phyloP scores from a whole-genome alignment of 2,888 invertebrate genomes.

The Chymomyza procnemis region DNA sequence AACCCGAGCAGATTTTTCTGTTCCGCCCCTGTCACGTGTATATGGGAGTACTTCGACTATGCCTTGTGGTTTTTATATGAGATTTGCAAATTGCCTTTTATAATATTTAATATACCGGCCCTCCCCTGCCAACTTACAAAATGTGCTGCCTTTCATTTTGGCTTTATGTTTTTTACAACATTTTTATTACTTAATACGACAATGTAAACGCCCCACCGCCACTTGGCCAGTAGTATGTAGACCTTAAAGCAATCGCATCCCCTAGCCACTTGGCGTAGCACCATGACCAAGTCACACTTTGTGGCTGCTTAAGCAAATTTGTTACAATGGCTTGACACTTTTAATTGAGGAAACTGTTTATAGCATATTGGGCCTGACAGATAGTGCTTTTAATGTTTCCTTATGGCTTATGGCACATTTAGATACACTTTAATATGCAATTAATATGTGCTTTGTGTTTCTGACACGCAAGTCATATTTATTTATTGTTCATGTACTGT shows the following conservation, averaged over 20 bases:
- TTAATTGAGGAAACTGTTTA: slow-evolving; percentile 49
- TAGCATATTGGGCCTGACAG: slow-evolving; percentile 19
- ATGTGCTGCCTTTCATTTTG: slow-evolving; percentile 44
- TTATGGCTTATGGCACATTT: slow-evolving; percentile 18
- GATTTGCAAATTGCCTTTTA: slow-evolving; percentile 67
- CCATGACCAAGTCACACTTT: background rate
- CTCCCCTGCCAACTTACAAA: background rate
- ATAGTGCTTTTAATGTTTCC: slow-evolving; percentile 57
- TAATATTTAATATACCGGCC: slow-evolving; percentile 59
- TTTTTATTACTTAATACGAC: slow-evolving; percentile 67
- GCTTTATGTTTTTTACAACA: slow-evolving; percentile 63
- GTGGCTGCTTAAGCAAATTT: slow-evolving; percentile 42
- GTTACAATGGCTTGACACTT: slow-evolving; percentile 31
- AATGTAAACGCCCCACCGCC: slow-evolving; percentile 39
- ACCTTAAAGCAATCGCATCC: background rate
- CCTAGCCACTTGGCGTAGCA: background rate
- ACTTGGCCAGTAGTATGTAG: slow-evolving; percentile 5
- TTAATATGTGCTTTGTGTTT: slow-evolving; percentile 41
- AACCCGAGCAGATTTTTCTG: too few species aligned
- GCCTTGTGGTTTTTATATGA: slow-evolving; percentile 62
- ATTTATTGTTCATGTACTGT: slow-evolving; percentile 39
- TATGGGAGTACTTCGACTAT: slow-evolving; percentile 19
- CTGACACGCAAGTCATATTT: slow-evolving; percentile 31
- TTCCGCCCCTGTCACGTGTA: too few species aligned
- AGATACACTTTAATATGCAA: slow-evolving; percentile 58